Percentiles rank a stretch among this genome's conserved stretches.
These are phyloP conservation scores for Heliopora coerulea DNA, from an alignment of 92 coral and sea anemone species.

Conservation along the genomic window DNA sequence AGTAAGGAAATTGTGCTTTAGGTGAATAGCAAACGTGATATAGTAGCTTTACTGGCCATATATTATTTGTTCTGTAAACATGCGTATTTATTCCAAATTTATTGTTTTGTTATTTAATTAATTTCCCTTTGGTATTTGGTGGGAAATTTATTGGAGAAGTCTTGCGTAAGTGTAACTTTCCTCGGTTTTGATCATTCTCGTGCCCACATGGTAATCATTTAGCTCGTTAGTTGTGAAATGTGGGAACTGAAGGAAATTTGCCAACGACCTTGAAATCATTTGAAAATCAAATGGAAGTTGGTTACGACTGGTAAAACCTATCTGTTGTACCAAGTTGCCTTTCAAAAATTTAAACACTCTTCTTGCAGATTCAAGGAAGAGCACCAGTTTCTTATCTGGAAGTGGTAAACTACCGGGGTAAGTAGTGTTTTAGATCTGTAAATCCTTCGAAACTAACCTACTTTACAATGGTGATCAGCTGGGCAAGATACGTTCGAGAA, in stretches of 20 bases:
- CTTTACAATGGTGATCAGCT: neutral
- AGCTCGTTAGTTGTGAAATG: no score
- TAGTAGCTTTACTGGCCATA: conserved; percentile 1
- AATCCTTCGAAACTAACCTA: neutral
- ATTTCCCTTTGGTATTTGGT: conserved; percentile 31
- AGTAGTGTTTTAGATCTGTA: neutral
- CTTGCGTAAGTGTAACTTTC: no score
- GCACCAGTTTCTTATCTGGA: conserved; percentile 18
- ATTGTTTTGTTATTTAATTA: conserved; percentile 43
- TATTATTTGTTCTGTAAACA: conserved; percentile 44
- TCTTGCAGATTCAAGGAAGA: conserved; percentile 13
- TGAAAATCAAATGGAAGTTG: neutral
- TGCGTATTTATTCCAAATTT: conserved; percentile 5
- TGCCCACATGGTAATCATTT: no score
- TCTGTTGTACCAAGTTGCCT: neutral
- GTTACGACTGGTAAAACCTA: conserved; percentile 1
- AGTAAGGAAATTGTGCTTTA: conserved; percentile 22
- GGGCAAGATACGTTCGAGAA: neutral
- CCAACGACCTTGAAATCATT: neutral
- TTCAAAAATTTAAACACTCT: neutral
- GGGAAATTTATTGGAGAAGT: neutral
- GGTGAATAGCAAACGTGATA: conserved; percentile 23
- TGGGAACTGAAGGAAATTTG: neutral
- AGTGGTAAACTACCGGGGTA: conserved; percentile 23
- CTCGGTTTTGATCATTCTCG: no score